Percentiles rank a stretch among this genome's conserved stretches.
phyloP scores from a whole-genome alignment of 2,888 invertebrate species.

The Calameuta pallipes region DNA sequence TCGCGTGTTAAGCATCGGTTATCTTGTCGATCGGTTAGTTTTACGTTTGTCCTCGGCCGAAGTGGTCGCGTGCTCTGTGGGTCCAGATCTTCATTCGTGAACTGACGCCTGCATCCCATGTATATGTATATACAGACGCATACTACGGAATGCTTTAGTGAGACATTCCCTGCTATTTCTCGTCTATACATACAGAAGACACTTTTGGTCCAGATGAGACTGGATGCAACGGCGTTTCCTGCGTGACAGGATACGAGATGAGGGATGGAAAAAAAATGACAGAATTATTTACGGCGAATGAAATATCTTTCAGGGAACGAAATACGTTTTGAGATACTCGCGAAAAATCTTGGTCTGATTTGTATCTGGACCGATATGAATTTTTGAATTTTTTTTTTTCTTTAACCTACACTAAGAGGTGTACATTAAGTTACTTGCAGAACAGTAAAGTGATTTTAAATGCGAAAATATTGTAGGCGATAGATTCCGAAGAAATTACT shows the following conservation, averaged over 20 bases:
- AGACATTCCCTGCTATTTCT: not conserved
- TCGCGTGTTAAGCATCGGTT: constrained; percentile 61
- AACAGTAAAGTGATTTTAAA: not conserved
- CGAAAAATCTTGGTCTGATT: not conserved
- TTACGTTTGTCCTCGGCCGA: constrained; percentile 56
- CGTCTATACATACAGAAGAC: not conserved
- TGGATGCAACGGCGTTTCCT: constrained; percentile 27
- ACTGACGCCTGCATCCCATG: not conserved
- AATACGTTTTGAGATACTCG: not conserved
- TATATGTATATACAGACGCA: not conserved
- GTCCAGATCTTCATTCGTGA: constrained; percentile 53
- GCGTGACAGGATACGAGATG: not conserved
- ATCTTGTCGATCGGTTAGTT: constrained; percentile 59
- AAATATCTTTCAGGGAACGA: not conserved
- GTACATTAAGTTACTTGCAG: not conserved
- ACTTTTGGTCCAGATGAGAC: not conserved
- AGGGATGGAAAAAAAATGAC: not conserved
- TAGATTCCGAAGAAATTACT: not conserved
- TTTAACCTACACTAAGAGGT: too few species aligned
- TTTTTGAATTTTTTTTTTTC: too few species aligned
- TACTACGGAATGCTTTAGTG: not conserved
- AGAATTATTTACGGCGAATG: not conserved
- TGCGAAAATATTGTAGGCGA: not conserved
- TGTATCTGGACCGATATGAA: not conserved
- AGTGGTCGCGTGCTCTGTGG: constrained; percentile 54